phyloP scores from a whole-genome alignment of 2,113 vertebrate genomes.

The Butastur rufipennis region DNA sequence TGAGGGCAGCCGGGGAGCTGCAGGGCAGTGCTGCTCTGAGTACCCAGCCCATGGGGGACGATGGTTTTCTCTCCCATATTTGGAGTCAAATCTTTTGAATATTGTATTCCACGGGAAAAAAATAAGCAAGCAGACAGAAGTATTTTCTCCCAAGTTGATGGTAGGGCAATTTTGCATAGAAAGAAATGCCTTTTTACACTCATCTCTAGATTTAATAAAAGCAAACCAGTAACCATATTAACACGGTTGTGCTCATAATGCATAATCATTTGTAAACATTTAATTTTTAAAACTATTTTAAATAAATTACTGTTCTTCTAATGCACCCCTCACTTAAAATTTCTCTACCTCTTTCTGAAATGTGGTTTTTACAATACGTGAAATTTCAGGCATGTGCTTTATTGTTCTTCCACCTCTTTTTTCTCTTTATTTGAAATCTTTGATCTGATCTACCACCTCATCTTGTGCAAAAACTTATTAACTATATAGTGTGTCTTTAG shows the following conservation, averaged over 20 bases:
- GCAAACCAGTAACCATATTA: not conserved
- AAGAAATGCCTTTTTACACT: not conserved
- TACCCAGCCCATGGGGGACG: accelerated
- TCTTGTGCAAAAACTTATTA: not conserved
- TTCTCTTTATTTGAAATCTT: not conserved
- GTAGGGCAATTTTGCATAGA: not conserved
- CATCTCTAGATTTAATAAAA: not conserved
- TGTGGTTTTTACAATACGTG: not conserved
- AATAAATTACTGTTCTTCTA: not conserved
- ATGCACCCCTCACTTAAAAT: not conserved
- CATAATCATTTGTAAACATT: not conserved
- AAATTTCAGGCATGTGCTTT: not conserved
- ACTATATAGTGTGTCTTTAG: not conserved
- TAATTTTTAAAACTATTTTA: not conserved
- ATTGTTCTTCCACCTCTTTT: not conserved
- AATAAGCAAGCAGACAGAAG: not conserved
- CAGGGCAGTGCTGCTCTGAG: not conserved
- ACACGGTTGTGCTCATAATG: not conserved
- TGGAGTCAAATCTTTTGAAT: not conserved
- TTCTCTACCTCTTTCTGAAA: not conserved
- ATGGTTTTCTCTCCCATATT: not conserved
- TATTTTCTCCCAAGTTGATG: not conserved
- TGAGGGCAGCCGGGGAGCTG: not conserved
- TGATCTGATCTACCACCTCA: not conserved
- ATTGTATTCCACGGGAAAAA: not conserved